Evolutionary conservation across 2,797 vertebrate genomes (phyloP).

Genomic region (Antennarius maculatus): DNA sequence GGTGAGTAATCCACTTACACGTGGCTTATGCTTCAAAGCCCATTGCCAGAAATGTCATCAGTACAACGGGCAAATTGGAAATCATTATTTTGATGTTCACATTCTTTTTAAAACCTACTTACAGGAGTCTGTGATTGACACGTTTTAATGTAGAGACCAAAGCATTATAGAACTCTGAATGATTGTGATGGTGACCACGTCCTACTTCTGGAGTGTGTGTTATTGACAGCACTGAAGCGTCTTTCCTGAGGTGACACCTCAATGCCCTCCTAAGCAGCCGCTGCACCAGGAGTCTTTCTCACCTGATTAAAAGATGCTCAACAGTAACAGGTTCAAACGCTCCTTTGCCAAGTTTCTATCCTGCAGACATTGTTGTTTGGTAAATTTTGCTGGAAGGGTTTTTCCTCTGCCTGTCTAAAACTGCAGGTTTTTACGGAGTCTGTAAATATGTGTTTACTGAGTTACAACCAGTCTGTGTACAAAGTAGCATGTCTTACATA

Average conservation of each 20-base stretch:
- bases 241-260: neutral
- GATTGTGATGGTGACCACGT: neutral
- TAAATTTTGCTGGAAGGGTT: neutral
- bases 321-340: conserved; percentile 26
- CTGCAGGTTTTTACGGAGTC: conserved; percentile 17
- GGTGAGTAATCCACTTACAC: conserved; percentile 57
- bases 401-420: conserved; percentile 15
- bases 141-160: neutral
- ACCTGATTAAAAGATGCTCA: conserved; percentile 1
- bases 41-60: conserved; percentile 43
- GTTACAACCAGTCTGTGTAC: neutral
- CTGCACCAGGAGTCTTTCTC: neutral
- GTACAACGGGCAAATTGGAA: conserved; percentile 44
- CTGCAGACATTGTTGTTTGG: conserved; percentile 23
- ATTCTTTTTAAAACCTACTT: conserved; percentile 20
- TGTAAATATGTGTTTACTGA: neutral
- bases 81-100: conserved; percentile 50
- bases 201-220: conserved; percentile 4
- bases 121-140: conserved; percentile 26
- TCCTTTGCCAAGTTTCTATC: conserved; percentile 13
- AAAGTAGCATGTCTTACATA: neutral
- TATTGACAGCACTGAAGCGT: conserved; percentile 2
- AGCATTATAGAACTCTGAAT: neutral
- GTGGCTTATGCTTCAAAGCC: conserved; percentile 32
- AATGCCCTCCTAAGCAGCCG: neutral